Base-by-base conservation (phyloP, 2,888 invertebrate genomes). In the Cynaeus angustus region DNA sequence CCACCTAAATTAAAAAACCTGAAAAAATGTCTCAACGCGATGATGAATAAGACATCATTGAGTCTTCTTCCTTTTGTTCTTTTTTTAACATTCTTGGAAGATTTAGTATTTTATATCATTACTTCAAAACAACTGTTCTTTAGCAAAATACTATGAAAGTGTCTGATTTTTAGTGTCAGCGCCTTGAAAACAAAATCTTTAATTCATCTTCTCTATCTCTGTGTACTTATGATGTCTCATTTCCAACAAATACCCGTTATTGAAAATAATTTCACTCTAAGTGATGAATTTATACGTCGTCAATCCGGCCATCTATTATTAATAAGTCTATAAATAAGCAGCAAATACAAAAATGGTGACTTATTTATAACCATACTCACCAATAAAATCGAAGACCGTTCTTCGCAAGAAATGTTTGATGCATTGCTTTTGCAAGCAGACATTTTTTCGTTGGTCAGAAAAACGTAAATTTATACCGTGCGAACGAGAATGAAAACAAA, bases 401-500 rank as follows among this genome's bases (percentile, higher is more conserved):
- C 50, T 26, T 12, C 16, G 68, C 66, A 78, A 78, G 72, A 74
- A 74, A 72, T 67, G 61, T 41, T 69, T 74, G 77, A 78, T 78
- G 75, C 76, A 77, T 75, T 66, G 73, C 76, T 74, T 67, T 71
- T 69, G 72, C 50, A 66, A 65, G 75, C 74, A 72, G 68, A 38
- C 68, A 73, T 78, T 78, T 79, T 79, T 78, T 78, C 70, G 61
- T 58, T 50, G 59, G 55, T 70, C 68, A 75, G 76, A 76, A 80
- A 81, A 80, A 77, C 74, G 75, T 70, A 78, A 79, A 82, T 82
- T 82, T 83, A 82, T 82, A 78, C 81, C 80, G 82, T 82, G 82
- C 80, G 82, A 83, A 82, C 80, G 79, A 72, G 80, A 79, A 81
- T 79, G 81, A 81, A 80, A 81, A 80, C 79, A 81, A 80, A 80